Conservation (phyloP, 2,888 invertebrate species). For the Caradrina clavipalpis region DNA sequence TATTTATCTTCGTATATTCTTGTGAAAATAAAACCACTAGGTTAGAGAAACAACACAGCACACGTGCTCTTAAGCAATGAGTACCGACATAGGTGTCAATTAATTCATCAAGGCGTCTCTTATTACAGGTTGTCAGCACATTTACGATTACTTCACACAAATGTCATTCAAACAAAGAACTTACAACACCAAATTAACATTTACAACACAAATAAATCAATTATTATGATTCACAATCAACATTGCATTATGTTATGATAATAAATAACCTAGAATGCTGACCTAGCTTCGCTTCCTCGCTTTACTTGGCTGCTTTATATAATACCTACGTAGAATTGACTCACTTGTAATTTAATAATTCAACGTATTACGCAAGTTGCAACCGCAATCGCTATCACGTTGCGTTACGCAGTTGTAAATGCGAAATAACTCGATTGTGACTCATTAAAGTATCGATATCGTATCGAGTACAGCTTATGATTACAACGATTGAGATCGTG, state of each 20-base stretch:
- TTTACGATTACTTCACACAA: conserved; percentile 18
- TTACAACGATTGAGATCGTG: conserved; percentile 11
- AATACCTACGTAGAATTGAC: conserved; percentile 45
- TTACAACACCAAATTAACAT: conserved; percentile 39
- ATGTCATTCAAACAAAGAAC: conserved; percentile 44
- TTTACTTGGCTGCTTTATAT: conserved; percentile 44
- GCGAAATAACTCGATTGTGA: conserved; percentile 59
- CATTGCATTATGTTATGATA: conserved; percentile 41
- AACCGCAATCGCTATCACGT: conserved; percentile 54
- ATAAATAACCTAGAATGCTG: conserved; percentile 57
- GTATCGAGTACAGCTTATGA: conserved; percentile 29
- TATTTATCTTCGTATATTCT: not conserved
- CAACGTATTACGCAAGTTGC: conserved; percentile 58
- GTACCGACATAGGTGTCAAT: conserved; percentile 11
- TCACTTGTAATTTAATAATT: conserved; percentile 61
- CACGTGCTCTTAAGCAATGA: conserved; percentile 1
- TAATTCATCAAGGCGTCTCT: conserved; percentile 10
- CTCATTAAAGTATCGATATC: conserved; percentile 51
- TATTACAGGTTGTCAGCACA: conserved; percentile 12
- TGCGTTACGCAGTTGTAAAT: conserved; percentile 55
- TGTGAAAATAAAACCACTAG: not conserved
- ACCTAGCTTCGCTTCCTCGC: conserved; percentile 60
- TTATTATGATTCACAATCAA: conserved; percentile 47
- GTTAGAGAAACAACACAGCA: not conserved
- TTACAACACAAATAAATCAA: conserved; percentile 46